Evolutionary conservation across 2,888 invertebrate species (phyloP).

Genomic region (Drosophila nigritarsus): DNA sequence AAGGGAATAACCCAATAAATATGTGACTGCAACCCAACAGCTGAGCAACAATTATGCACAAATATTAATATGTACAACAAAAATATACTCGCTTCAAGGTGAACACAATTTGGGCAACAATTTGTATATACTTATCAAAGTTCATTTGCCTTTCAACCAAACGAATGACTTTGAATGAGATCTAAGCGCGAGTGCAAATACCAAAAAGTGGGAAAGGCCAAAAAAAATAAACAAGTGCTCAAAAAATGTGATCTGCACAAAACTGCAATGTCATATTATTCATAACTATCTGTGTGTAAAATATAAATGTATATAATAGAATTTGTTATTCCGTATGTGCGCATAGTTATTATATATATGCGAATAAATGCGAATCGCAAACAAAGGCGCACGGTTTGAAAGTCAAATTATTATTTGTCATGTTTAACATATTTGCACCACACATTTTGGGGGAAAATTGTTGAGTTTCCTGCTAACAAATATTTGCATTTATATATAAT

Average conservation of each 20-base stretch:
- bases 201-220: neutral
- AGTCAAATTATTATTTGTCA: conserved; percentile 39
- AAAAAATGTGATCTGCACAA: neutral
- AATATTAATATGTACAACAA: neutral
- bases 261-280: neutral
- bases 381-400: conserved; percentile 35
- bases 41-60: conserved; percentile 6
- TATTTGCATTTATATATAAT: neutral
- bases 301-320: conserved; percentile 3
- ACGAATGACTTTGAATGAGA: conserved; percentile 19
- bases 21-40: conserved; percentile 1
- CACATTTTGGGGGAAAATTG: conserved; percentile 2
- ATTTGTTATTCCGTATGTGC: conserved; percentile 6
- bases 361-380: conserved; percentile 17
- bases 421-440: conserved; percentile 29
- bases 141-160: conserved; percentile 43
- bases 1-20: neutral
- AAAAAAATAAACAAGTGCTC: neutral
- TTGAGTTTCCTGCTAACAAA: conserved; percentile 1
- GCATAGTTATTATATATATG: conserved; percentile 24
- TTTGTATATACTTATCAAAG: conserved; percentile 15
- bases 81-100: conserved; percentile 27
- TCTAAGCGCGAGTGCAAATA: conserved; percentile 20
- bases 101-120: conserved; percentile 13
- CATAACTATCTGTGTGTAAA: conserved; percentile 2